Conservation (phyloP, 92 coral and sea anemone genomes). For the Paramuricea clavata region DNA sequence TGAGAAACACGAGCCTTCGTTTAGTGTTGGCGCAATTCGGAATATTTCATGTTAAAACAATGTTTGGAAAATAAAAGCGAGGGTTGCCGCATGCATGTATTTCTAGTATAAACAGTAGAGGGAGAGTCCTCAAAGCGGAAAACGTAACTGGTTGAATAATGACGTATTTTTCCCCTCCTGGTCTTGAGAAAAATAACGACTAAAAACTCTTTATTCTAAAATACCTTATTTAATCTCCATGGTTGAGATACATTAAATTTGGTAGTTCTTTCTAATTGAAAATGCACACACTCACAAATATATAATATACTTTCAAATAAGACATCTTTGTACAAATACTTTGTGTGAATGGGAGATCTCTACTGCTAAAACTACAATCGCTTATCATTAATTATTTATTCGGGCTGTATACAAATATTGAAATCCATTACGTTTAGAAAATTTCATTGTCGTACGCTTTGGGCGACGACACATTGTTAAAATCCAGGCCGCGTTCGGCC, state of each 20-base stretch:
- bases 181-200: neutral
- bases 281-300: conserved; percentile 59
- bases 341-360: conserved; percentile 46
- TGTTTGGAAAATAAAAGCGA: no score
- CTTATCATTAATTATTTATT: conserved; percentile 49
- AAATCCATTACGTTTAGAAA: conserved; percentile 51
- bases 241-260: neutral
- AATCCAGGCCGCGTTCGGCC: conserved; percentile 29
- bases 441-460: conserved; percentile 41
- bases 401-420: conserved; percentile 52
- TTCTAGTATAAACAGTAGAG: no score
- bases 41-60: no score
- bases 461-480: conserved; percentile 48
- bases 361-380: conserved; percentile 54
- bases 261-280: conserved; percentile 10
- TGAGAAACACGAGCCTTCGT: no score
- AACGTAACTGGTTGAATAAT: no score
- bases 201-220: neutral
- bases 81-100: no score
- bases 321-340: conserved; percentile 56
- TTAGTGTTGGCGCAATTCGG: no score
- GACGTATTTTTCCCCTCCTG: no score
- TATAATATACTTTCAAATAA: conserved; percentile 59
- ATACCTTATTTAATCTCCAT: neutral
- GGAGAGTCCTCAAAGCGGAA: no score